Conservation (phyloP, 2,888 invertebrate genomes). For the Rhaphigaster nebulosa region DNA sequence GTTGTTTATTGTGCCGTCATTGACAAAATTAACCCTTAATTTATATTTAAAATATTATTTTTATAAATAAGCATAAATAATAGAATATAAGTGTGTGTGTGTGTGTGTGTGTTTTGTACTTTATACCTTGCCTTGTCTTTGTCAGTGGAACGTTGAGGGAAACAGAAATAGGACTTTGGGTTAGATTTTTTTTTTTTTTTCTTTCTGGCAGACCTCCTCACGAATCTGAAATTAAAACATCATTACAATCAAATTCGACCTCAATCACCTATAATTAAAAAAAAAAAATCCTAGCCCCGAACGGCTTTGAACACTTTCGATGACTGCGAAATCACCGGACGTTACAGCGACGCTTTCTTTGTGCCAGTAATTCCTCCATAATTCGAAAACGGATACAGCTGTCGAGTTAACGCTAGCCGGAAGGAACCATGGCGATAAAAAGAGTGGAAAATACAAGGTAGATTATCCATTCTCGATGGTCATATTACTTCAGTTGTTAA, state of each 20-base stretch:
- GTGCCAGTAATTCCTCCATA: background rate
- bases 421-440: background rate
- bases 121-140: no score
- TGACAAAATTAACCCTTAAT: background rate
- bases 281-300: no score
- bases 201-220: no score
- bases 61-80: no score
- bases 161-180: no score
- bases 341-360: background rate
- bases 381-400: background rate
- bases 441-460: background rate
- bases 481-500: background rate
- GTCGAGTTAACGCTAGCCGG: background rate
- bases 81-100: no score
- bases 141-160: no score
- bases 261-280: background rate
- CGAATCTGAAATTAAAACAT: background rate
- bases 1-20: background rate
- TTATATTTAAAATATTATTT: no score
- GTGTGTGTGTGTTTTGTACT: no score
- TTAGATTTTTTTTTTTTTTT: no score
- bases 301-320: no score
- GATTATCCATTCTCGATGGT: background rate
- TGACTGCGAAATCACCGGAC: background rate
- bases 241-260: background rate